Percentiles rank a stretch among this genome's conserved stretches.
Conservation (phyloP, 2,888 invertebrate species). For the Protophormia terraenovae region DNA sequence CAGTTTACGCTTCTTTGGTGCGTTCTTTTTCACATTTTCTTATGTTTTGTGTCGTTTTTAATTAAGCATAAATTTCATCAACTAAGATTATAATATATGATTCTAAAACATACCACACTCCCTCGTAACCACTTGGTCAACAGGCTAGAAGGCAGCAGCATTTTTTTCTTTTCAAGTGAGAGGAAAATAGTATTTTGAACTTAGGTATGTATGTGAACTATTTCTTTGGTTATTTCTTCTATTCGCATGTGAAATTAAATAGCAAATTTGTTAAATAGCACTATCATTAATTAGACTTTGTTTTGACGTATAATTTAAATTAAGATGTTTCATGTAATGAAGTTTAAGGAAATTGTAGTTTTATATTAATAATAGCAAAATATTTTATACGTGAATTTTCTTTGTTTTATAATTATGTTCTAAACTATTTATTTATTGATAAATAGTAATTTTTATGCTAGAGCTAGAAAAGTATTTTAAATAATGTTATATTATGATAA, state of each 20-base stretch:
- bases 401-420: no score
- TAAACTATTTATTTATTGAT: no score
- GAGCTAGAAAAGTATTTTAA: no score
- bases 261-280: constrained; percentile 13
- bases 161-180: constrained; percentile 1
- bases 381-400: no score
- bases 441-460: no score
- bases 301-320: neutral
- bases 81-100: constrained; percentile 72
- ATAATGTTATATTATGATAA: no score
- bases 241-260: constrained; percentile 8
- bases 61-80: constrained; percentile 80
- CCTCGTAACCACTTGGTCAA: constrained; percentile 52
- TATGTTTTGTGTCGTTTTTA: constrained; percentile 77
- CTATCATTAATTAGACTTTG: constrained; percentile 2
- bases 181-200: constrained; percentile 3
- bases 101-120: constrained; percentile 52
- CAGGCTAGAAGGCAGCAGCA: neutral
- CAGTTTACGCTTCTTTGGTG: constrained; percentile 62
- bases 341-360: no score
- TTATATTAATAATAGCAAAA: no score
- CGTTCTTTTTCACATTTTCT: constrained; percentile 60
- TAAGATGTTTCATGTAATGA: neutral
- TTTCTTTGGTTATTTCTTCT: neutral
- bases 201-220: neutral